These are phyloP conservation scores for Chironomus tepperi DNA, from an alignment of 1,140 invertebrate genomes.

Conservation along the genomic window DNA sequence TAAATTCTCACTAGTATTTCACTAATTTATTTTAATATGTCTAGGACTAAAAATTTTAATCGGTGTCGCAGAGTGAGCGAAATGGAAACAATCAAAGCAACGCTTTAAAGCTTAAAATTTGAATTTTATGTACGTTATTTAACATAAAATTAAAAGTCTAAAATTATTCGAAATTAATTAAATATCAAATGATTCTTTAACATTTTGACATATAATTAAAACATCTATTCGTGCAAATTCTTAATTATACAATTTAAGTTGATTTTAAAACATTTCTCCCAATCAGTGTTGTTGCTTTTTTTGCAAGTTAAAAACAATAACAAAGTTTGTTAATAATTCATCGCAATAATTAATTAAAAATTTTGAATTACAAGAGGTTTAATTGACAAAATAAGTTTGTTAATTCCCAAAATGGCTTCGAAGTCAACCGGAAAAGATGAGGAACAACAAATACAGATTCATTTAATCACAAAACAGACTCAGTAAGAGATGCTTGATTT, in stretches of 20 bases:
- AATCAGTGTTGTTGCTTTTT: background rate
- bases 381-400: background rate
- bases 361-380: too few relatives aligned
- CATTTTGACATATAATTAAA: too few relatives aligned
- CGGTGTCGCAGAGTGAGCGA: too few relatives aligned
- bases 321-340: too few relatives aligned
- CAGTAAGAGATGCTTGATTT: constrained; percentile 48
- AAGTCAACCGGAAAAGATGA: constrained; percentile 26
- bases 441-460: constrained; percentile 58
- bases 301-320: background rate
- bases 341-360: too few relatives aligned
- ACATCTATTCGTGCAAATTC: too few relatives aligned
- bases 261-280: background rate
- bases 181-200: too few relatives aligned
- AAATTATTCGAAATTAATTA: too few relatives aligned
- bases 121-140: too few relatives aligned
- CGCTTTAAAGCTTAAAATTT: too few relatives aligned
- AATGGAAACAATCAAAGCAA: too few relatives aligned
- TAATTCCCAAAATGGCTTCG: background rate
- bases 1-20: background rate
- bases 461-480: constrained; percentile 69
- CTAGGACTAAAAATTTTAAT: background rate
- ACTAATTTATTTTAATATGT: constrained; percentile 9
- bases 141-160: too few relatives aligned
- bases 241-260: background rate